A percentile compares a stretch with the other conserved stretches of the same genome.
These are phyloP conservation scores for Lymantria dispar DNA, from an alignment of 2,888 invertebrate genomes.

Conservation along the genomic window DNA sequence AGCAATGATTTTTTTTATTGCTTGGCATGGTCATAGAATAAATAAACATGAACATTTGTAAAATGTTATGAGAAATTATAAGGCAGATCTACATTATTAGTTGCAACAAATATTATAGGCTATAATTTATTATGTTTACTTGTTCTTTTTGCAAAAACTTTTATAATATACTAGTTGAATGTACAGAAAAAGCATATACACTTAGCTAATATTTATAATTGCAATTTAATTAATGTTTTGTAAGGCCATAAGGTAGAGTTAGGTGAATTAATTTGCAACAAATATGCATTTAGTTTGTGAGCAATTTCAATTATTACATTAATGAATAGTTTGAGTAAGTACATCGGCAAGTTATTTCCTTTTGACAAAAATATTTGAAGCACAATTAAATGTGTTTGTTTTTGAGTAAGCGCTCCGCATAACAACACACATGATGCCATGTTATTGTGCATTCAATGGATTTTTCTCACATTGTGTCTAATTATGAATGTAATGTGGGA, in stretches of 20 bases:
- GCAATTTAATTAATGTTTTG: not conserved
- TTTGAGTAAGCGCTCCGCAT: not conserved
- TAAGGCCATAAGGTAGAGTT: not conserved
- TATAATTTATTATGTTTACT: too few species aligned
- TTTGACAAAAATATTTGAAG: not conserved
- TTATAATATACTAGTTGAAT: too few species aligned
- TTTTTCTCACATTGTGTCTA: conserved; percentile 13
- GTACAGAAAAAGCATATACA: too few species aligned
- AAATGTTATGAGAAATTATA: too few species aligned
- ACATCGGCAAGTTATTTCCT: not conserved
- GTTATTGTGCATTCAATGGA: conserved; percentile 3
- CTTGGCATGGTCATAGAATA: too few species aligned
- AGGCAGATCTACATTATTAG: too few species aligned
- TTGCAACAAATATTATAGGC: too few species aligned
- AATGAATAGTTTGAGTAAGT: not conserved
- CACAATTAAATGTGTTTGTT: not conserved
- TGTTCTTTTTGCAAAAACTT: too few species aligned
- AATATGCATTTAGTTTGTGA: not conserved
- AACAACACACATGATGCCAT: not conserved
- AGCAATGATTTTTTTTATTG: too few species aligned
- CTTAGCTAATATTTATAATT: not conserved
- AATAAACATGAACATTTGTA: too few species aligned
- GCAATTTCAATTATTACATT: not conserved
- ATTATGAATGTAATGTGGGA: conserved; percentile 20
- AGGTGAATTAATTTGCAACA: not conserved